These are phyloP conservation scores for Mastigias papua DNA, from an alignment of 30 jellyfish, hydroid and myxozoan genomes.

Conservation along the genomic window DNA sequence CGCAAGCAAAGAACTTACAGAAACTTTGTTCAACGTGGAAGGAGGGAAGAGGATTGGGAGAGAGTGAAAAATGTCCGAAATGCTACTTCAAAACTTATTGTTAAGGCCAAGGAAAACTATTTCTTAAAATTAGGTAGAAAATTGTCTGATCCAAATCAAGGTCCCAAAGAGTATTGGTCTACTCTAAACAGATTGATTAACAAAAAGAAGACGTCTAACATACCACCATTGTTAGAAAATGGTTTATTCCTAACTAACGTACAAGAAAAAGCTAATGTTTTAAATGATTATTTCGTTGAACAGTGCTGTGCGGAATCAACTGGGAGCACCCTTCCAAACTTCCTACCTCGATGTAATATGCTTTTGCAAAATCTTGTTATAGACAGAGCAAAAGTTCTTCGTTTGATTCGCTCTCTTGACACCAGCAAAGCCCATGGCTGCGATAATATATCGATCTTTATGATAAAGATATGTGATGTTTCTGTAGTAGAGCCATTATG, in stretches of 20 bases:
- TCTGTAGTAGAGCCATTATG: slow-evolving; percentile 42
- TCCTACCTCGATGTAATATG: background rate
- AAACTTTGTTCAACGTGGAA: slow-evolving; percentile 49
- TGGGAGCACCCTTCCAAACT: background rate
- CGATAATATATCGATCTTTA: background rate
- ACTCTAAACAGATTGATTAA: slow-evolving; percentile 33
- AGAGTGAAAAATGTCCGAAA: no score
- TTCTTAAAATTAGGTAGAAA: slow-evolving; percentile 52
- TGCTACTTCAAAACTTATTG: no score
- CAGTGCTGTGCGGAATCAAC: background rate
- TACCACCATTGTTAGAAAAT: slow-evolving; percentile 63
- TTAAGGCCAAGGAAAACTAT: slow-evolving; percentile 61
- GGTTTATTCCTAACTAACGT: slow-evolving; percentile 52
- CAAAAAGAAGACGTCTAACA: slow-evolving; percentile 16
- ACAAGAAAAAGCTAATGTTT: slow-evolving; percentile 21
- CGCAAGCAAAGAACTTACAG: slow-evolving; percentile 60
- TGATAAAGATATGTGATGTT: slow-evolving; percentile 18
- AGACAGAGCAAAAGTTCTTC: background rate
- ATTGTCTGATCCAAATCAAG: slow-evolving; percentile 36
- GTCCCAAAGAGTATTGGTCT: slow-evolving; percentile 25
- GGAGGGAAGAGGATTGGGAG: slow-evolving; percentile 36
- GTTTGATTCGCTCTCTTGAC: background rate
- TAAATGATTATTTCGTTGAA: background rate
- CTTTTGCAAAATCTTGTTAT: background rate
- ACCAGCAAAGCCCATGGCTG: background rate